Evolutionary conservation across 2,113 vertebrate species (phyloP).

Genomic region (Silurus glanis): DNA sequence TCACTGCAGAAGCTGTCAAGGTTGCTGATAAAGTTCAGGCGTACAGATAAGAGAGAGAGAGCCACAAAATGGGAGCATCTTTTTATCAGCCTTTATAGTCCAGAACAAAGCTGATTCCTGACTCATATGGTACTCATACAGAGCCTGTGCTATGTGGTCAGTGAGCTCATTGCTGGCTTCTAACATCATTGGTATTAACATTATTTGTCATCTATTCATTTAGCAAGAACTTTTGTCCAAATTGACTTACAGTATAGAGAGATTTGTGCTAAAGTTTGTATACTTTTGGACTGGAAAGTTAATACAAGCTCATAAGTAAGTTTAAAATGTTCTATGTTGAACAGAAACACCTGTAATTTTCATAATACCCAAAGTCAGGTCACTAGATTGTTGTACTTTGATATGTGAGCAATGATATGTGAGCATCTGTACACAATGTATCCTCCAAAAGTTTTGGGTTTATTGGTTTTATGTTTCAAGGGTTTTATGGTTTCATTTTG

Average conservation of each 20-base stretch:
- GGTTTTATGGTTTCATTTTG: neutral
- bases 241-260: neutral
- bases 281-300: neutral
- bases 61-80: neutral
- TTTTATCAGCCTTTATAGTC: neutral
- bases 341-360: no score
- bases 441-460: neutral
- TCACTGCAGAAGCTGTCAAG: conserved; percentile 8
- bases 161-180: conserved; percentile 7
- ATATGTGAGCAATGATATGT: no score
- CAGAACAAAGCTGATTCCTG: conserved; percentile 6
- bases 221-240: neutral
- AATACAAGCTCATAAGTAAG: neutral
- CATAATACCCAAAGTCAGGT: no score
- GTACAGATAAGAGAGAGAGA: neutral
- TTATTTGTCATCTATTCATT: neutral
- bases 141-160: neutral
- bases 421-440: no score
- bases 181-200: neutral
- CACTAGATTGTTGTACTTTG: no score
- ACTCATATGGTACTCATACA: neutral
- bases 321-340: neutral
- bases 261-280: neutral
- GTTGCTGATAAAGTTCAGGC: conserved; percentile 6
- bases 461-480: neutral